Base-by-base conservation (phyloP, 2,113 vertebrate genomes). In the Atrichornis clamosus region DNA sequence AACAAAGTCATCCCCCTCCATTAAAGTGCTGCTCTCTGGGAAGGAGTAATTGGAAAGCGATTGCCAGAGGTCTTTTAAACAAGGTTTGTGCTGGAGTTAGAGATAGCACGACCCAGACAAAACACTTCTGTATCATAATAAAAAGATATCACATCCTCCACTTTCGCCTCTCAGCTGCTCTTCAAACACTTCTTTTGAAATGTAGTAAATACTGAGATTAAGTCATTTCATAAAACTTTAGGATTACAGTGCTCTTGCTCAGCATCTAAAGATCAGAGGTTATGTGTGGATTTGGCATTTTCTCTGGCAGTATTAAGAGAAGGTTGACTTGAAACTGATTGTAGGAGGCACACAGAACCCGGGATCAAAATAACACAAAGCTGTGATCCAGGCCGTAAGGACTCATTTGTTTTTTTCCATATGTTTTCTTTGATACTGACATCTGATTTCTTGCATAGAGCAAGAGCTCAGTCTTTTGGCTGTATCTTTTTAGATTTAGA, bases 171-270 rank as follows among this genome's bases (percentile, higher is more conserved):
- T 90, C 85, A 0, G 0, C 83, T 86, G 79, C 88, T 92, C 88
- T 97, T 96, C 90, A 96, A 94, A 90, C 88, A 8, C 62, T 92
- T 80, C 92, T 84, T 97, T 96, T 96, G 91, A 95, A 92, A 91
- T 22, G 76, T n/a, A 69, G 87, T 90, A 96, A 96, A 96, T 85
- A 85, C 94, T 80, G 35, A 96, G 96, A 96, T 97, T 93, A 94
- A 95, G 87, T 85, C 84, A 96, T 93, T 95, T 96, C 87, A 89
- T 91, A 96, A 95, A 97, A 96, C 87, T 91, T 91, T 35, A 60
- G 95, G 94, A 91, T 96, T 95, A 87, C 28, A 60, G 89, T 33
- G 35, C 73, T 96, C 78, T 84, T 91, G 86, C 89, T 95, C 87
- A 87, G 92, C 89, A 59, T 91, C 67, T 69, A 27, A 93, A 95